Percentiles rank a stretch among this genome's conserved stretches.
Conservation (phyloP, 2,113 vertebrate genomes). For the Willisornis vidua region DNA sequence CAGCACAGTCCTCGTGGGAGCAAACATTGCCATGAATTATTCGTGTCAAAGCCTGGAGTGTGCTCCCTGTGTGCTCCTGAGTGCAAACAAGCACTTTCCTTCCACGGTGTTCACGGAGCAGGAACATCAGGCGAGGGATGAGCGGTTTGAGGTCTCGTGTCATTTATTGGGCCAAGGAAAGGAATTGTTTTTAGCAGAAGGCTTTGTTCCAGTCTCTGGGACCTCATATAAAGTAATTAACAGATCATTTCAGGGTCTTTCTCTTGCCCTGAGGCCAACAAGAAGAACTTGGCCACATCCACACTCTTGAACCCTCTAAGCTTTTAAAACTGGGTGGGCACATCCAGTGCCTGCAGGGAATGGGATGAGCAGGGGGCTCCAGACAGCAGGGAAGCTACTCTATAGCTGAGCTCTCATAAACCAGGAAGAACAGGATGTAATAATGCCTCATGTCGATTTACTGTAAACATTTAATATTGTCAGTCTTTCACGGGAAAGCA, state of each 20-base stretch:
- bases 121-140: neutral
- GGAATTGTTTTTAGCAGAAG: neutral
- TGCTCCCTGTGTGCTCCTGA: fast-evolving
- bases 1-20: neutral
- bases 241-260: neutral
- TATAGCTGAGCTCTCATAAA: neutral
- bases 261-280: neutral
- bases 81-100: neutral
- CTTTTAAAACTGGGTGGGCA: neutral
- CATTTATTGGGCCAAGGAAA: neutral
- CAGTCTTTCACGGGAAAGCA: neutral
- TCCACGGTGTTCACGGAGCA: neutral
- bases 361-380: neutral
- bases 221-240: neutral
- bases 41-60: neutral
- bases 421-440: neutral
- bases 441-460: fast-evolving
- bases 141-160: neutral
- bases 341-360: neutral
- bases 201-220: neutral
- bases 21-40: conserved; percentile 17
- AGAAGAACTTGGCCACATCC: neutral
- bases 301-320: neutral
- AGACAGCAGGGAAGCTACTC: neutral
- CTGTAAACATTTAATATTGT: neutral